Evolutionary conservation across 2,113 vertebrate genomes (phyloP), one percentile per base, ranked within the genome.

Genomic region (Turnix velox): DNA sequence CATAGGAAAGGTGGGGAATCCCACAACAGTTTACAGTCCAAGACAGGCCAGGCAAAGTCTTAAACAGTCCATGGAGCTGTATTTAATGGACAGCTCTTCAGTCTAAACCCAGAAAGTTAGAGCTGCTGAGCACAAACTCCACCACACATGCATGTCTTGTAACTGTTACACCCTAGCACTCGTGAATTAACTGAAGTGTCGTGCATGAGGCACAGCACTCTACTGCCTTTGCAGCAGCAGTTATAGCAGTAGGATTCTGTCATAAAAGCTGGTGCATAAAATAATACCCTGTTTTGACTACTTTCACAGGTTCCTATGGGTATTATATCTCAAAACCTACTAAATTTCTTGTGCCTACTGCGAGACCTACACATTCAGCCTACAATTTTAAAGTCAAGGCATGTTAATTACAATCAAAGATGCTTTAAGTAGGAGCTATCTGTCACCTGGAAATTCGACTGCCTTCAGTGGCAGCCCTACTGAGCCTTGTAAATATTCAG

Each of bases 61-160:
- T 69, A 54, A 71, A 28, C 33, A 37, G 31, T 23, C 62, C 43
- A 58, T 8, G 33, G 43, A 69, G 25, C 7, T 46, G 23, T 17
- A 69, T 17, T 25, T 58, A 37, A 37, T 10, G 11, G 33, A 23
- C 43, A 71, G 18, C 25, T 85, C 55, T 62, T 22, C 13, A 43
- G 23, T 10, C 28, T 12, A 48, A 58, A 61, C 48, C 18, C 31
- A 61, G 54, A 40, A 81, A 33, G 31, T 2, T 83, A 67, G n/a
- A 54, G 59, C 1, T 88, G 37, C 22, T 43, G 61, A 84, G 62
- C 74, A 71, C 55, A 76, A 71, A 71, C 31, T 66, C 12, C 45
- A 11, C 13, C n/a, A 33, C 31, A 51, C 18, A 10, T 11, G 0
- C 19, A 18, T 9, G 0, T 1, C 67, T 28, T 6, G 15, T 6